Evolutionary conservation across 2,797 vertebrate species (phyloP), one percentile per base, ranked within the genome.

Genomic region (Acanthurus tractus): DNA sequence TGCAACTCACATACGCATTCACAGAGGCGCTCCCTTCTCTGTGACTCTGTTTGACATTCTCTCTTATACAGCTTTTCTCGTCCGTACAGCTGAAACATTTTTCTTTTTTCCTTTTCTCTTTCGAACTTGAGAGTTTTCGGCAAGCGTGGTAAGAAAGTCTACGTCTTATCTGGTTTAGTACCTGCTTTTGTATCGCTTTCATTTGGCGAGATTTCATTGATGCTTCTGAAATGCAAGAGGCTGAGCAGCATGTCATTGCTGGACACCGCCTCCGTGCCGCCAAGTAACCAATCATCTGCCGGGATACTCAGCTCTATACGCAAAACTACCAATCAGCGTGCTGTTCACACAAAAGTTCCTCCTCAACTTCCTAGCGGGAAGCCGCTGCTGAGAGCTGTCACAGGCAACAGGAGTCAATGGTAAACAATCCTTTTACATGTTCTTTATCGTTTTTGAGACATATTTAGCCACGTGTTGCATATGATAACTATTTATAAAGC

Each of bases 331-430:
- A 96, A 95, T 95, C 84, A 86, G 11, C 22, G 49, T 3, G 9
- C 63, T 8, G 23, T 49, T 95, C 71, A 85, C 82, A 83, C 18
- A 66, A 56, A 75, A 15, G 90, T 78, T 49, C 4, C 11, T 45
- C 92, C 95, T 96, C 83, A 95, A 95, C 89, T 87, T 92, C 87
- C 91, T 93, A 93, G 95, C 95, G 95, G 95, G 95, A 96, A 95
- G 82, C 70, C 1, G 65, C 72, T 75, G 58, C 20, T 78, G 72
- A 81, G 86, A 91, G 78, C 82, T 68, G 20, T 63, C 10, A 36
- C 55, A 53, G 34, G 15, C 61, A 20, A 25, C 59, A 42, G 45
- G 53, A 69, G 25, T 88, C 7, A 34, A 36, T 65, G 90, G 91
- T 94, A 92, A 93, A 89, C 81, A 89, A 77, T 4, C 3, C 0